Conservation (phyloP, 2,797 vertebrate species). For the Pteropus rufus region DNA sequence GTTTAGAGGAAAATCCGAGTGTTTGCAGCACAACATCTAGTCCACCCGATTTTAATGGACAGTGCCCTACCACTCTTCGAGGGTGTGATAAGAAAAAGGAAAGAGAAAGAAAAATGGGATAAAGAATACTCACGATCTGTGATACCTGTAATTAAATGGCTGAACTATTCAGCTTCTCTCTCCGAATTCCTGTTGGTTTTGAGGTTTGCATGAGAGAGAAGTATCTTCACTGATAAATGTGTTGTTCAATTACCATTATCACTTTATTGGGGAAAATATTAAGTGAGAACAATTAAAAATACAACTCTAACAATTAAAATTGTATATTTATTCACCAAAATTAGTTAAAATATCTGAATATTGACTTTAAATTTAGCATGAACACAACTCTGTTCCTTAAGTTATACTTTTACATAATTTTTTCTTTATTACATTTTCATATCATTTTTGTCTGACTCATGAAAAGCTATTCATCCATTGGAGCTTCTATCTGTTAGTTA, state of each 20-base stretch:
- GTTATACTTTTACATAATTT: background rate
- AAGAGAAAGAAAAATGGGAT: background rate
- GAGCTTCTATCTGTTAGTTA: background rate
- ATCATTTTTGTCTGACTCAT: background rate
- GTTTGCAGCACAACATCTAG: fast-evolving
- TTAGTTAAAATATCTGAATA: background rate
- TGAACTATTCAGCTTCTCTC: background rate
- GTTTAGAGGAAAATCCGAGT: background rate
- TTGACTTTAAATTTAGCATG: background rate
- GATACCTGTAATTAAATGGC: background rate
- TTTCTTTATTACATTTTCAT: background rate
- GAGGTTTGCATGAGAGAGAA: background rate
- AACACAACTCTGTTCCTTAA: background rate
- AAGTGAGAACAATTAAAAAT: background rate
- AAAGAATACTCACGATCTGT: background rate
- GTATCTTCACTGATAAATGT: background rate
- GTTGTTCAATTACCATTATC: background rate
- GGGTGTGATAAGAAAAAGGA: background rate
- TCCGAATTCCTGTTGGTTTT: background rate
- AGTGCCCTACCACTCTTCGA: background rate
- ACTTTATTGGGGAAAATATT: background rate
- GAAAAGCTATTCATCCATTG: background rate
- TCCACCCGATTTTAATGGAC: background rate
- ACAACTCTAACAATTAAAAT: background rate
- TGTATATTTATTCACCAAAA: background rate